Percentiles rank a stretch among this genome's conserved stretches.
These are phyloP conservation scores for Echinometra lucunter DNA, from an alignment of 53 echinoderm and acorn worm genomes.

Conservation along the genomic window DNA sequence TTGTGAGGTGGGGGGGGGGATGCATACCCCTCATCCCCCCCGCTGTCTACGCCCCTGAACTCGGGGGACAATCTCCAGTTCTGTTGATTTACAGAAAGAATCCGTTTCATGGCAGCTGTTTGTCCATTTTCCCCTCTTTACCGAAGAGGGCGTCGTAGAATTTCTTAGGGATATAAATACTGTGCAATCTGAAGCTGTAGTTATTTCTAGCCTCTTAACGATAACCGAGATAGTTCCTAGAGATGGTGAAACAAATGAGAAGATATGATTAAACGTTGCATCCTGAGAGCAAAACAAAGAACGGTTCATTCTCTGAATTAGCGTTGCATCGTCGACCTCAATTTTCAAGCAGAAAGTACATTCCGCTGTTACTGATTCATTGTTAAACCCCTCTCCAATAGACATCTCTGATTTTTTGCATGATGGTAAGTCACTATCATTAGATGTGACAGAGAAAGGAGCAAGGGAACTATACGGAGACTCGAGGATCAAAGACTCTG, in stretches of 20 bases:
- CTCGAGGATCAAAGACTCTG: background rate
- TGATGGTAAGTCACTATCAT: too few relatives aligned
- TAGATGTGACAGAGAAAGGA: too few relatives aligned
- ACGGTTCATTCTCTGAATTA: background rate
- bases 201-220: background rate
- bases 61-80: background rate
- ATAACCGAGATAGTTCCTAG: background rate
- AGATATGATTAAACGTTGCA: background rate
- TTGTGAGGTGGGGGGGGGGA: too few relatives aligned
- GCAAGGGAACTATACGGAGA: background rate
- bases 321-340: background rate
- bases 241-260: background rate
- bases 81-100: background rate
- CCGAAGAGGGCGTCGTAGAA: background rate
- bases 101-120: background rate
- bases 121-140: too few relatives aligned
- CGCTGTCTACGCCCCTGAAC: too few relatives aligned
- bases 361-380: background rate
- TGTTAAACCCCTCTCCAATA: background rate
- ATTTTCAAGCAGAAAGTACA: background rate
- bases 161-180: background rate
- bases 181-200: background rate
- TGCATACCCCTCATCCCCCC: too few relatives aligned
- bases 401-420: too few relatives aligned
- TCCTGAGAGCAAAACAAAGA: background rate